Percentiles rank a stretch among this genome's conserved stretches.
These are phyloP conservation scores for Jordanella pulchra DNA, from an alignment of 2,797 vertebrate genomes.

Conservation along the genomic window DNA sequence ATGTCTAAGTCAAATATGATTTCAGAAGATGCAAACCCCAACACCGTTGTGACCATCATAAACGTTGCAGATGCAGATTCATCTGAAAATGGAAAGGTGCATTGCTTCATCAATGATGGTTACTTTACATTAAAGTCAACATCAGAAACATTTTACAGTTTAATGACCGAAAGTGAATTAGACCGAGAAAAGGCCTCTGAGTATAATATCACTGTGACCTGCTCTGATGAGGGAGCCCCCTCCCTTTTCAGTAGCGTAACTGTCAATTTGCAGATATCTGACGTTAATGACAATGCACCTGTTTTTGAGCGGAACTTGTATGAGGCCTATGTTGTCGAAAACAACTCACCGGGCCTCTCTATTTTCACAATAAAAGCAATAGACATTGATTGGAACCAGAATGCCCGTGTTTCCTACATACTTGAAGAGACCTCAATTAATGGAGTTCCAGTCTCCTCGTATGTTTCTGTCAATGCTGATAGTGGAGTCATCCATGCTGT, in stretches of 20 bases:
- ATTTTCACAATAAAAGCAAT: too few species aligned
- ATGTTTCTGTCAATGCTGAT: too few species aligned
- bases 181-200: slow-evolving; percentile 25
- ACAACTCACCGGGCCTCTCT: too few species aligned
- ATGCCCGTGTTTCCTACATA: too few species aligned
- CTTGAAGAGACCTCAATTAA: too few species aligned
- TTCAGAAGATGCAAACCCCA: slow-evolving; percentile 21
- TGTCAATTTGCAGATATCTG: background rate
- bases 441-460: too few species aligned
- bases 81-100: slow-evolving; percentile 30
- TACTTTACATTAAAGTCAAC: slow-evolving; percentile 18
- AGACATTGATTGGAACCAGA: too few species aligned
- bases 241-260: background rate
- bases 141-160: slow-evolving; percentile 20
- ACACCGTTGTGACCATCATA: slow-evolving; percentile 29
- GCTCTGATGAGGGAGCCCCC: background rate
- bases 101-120: slow-evolving; percentile 8
- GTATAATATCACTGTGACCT: slow-evolving; percentile 49
- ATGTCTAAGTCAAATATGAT: slow-evolving; percentile 41
- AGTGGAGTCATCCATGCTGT: background rate
- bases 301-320: background rate
- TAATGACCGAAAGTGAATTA: slow-evolving; percentile 8
- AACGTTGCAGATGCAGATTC: slow-evolving; percentile 33
- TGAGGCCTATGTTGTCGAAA: background rate
- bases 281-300: background rate